Base-by-base conservation (phyloP, 2,113 vertebrate species). In the Girardinichthys multiradiatus region DNA sequence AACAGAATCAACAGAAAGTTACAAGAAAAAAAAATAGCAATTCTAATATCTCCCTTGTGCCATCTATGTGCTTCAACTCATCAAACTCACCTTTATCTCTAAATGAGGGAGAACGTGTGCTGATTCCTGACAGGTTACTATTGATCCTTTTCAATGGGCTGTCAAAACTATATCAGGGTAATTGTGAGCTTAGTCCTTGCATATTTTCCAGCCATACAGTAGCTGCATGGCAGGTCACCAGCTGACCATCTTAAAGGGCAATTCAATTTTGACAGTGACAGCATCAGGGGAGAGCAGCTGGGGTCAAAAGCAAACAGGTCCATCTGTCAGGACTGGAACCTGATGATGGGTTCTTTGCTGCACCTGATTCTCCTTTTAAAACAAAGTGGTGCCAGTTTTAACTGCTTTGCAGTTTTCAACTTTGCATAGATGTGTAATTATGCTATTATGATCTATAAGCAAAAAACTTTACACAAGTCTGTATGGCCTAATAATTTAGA, bases 121-220 rank as follows among this genome's bases (percentile, higher is more conserved):
- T 74, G 79, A 79, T 82, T 82, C 72, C 76, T 88, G 89, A 91
- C 91, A 92, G 86, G 69, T 85, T 86, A 76, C 81, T 92, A 93
- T 93, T 81, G 91, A 94, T 94, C 85, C 64, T 73, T 88, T 89
- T 78, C 77, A 86, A 70, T 74, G 81, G 69, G 79, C 90, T 92
- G 90, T 91, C 90, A 91, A 84, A 90, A 71, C 74, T 42, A 64
- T 82, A 86, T 84, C 82, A 87, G 74, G 79, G 80, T 90, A 88
- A 89, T 90, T 81, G 89, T 66, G 30, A 75, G 79, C 70, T 79
- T 65, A 78, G 82, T 76, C 78, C 85, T 67, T 74, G 84, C 82
- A 57, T 86, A 85, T 84, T 86, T 78, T 89, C 89, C 81, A 62
- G 89, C 89, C 72, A 64, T 87, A 84, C 84, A 68, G 79, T 72